Evolutionary conservation across 2,113 vertebrate species (phyloP).

Genomic region (Salvelinus alpinus): DNA sequence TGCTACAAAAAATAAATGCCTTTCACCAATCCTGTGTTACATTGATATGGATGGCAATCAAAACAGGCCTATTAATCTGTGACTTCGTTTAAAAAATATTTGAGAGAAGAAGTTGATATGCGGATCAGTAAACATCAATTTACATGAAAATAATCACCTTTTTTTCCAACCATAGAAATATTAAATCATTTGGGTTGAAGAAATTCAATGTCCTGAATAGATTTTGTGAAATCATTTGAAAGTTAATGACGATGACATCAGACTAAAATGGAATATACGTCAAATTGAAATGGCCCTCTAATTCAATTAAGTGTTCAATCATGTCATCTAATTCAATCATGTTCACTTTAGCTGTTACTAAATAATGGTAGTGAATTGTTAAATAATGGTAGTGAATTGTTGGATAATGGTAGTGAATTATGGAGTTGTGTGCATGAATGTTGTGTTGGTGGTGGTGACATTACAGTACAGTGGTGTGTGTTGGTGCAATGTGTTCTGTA

Average conservation of each 20-base stretch:
- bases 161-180: too few relatives aligned
- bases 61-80: neutral
- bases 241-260: neutral
- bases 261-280: neutral
- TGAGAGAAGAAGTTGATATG: neutral
- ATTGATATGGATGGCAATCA: neutral
- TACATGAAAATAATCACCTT: too few relatives aligned
- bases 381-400: neutral
- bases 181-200: neutral
- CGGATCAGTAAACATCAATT: neutral
- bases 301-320: too few relatives aligned
- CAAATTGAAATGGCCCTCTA: neutral
- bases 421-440: conserved; percentile 13
- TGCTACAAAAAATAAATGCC: neutral
- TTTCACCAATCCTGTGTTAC: too few relatives aligned
- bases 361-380: too few relatives aligned
- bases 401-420: too few relatives aligned
- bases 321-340: too few relatives aligned
- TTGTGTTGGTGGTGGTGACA: conserved; percentile 4
- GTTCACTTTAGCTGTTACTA: too few relatives aligned
- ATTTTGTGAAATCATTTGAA: neutral
- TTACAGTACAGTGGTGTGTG: conserved; percentile 10
- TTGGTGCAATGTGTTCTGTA: conserved; percentile 13
- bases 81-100: neutral
- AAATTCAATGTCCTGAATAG: neutral